A percentile compares a stretch with the other conserved stretches of the same genome.
Conservation (phyloP, 2,797 vertebrate genomes). For the Melanotaenia nigrans region DNA sequence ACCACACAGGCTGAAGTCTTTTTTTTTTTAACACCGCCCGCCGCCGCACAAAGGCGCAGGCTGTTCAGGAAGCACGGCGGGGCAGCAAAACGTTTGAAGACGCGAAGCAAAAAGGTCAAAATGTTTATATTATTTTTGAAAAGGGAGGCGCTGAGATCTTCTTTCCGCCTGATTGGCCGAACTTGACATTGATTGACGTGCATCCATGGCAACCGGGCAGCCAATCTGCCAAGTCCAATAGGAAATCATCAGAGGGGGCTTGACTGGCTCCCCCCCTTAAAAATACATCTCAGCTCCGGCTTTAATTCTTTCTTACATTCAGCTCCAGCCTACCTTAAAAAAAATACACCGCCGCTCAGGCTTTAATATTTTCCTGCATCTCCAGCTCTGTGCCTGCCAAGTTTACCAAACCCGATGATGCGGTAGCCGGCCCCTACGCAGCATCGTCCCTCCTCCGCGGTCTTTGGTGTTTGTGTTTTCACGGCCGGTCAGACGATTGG, state of each 20-base stretch:
- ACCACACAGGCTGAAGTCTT: conserved; percentile 31
- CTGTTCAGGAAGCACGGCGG: conserved; percentile 52
- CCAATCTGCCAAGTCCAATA: conserved; percentile 94
- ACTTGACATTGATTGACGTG: conserved; percentile 93
- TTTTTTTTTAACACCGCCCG: conserved; percentile 21
- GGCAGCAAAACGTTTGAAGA: conserved; percentile 72
- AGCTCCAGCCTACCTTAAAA: conserved; percentile 66
- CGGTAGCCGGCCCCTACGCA: conserved; percentile 75
- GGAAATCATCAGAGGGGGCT: conserved; percentile 84
- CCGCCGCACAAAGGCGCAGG: conserved; percentile 56
- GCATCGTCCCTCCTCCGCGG: conserved; percentile 67
- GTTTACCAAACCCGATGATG: conserved; percentile 78
- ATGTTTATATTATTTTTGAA: conserved; percentile 80
- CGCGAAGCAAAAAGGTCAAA: conserved; percentile 82
- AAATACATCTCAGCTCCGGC: conserved; percentile 83
- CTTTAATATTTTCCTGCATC: conserved; percentile 68
- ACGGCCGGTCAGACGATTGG: conserved; percentile 62
- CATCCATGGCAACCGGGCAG: conserved; percentile 90
- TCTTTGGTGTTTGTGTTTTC: conserved; percentile 46
- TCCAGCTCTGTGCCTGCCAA: conserved; percentile 70
- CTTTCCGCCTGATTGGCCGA: conserved; percentile 89
- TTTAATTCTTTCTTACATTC: conserved; percentile 82
- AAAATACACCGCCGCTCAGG: conserved; percentile 78
- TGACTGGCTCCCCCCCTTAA: conserved; percentile 83
- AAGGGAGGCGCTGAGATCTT: conserved; percentile 87